Evolutionary conservation across 1,140 invertebrate genomes (phyloP).

Genomic region (Atta cephalotes): DNA sequence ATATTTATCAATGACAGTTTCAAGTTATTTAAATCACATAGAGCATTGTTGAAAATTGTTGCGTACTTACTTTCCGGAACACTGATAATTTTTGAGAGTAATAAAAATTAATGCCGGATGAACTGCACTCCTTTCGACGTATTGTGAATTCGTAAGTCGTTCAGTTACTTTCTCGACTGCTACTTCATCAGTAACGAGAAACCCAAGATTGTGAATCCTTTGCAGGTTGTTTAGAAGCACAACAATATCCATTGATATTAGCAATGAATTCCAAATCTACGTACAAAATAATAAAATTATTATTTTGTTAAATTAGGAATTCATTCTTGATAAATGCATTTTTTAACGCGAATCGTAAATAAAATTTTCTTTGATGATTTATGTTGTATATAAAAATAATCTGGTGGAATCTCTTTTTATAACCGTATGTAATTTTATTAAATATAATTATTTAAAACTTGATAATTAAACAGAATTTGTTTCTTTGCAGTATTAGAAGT

Average conservation of each 20-base stretch:
- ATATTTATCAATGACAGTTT: conserved; percentile 41
- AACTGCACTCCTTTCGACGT: conserved; percentile 85
- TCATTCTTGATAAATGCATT: not conserved
- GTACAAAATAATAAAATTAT: conserved; percentile 38
- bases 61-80: conserved; percentile 86
- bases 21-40: not conserved
- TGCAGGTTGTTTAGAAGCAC: conserved; percentile 88
- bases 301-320: not conserved
- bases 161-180: conserved; percentile 83
- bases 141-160: conserved; percentile 82
- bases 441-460: not conserved
- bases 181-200: conserved; percentile 85
- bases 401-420: not conserved
- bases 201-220: conserved; percentile 88
- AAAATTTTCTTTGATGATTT: not conserved
- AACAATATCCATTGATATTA: conserved; percentile 87
- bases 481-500: not conserved
- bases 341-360: not conserved
- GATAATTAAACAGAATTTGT: not conserved
- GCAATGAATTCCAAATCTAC: conserved; percentile 89
- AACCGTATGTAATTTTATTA: not conserved
- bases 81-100: conserved; percentile 87
- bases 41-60: not conserved
- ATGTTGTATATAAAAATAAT: not conserved
- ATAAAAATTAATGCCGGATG: conserved; percentile 88